Evolutionary conservation across 2,797 vertebrate species (phyloP).

Genomic region (Lacerta agilis): DNA sequence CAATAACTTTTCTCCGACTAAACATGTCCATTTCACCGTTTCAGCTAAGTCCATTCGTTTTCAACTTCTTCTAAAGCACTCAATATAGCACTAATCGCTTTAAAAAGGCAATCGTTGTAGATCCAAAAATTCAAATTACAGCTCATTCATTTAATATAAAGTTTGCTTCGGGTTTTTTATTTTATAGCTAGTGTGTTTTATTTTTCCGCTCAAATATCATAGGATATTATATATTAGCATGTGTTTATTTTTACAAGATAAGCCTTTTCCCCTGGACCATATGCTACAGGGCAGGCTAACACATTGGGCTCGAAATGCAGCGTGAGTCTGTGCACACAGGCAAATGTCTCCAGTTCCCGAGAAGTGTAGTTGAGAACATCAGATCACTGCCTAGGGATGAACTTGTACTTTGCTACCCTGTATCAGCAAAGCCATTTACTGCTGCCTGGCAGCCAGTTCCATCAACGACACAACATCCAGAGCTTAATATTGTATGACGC

Average conservation of each 20-base stretch:
- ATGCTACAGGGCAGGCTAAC: not conserved
- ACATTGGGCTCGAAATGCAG: not conserved
- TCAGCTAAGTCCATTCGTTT: too few relatives aligned
- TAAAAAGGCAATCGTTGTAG: not conserved
- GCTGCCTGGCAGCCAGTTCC: not conserved
- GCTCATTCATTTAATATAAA: slow-evolving; percentile 4
- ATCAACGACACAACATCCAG: slow-evolving; percentile 4
- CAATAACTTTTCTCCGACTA: too few relatives aligned
- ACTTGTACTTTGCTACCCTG: not conserved
- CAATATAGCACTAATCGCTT: not conserved
- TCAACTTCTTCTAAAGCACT: not conserved
- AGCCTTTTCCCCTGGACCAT: slow-evolving; percentile 4
- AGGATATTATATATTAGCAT: slow-evolving; percentile 19
- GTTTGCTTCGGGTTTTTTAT: slow-evolving; percentile 10
- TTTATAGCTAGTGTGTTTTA: not conserved
- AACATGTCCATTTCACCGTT: too few relatives aligned
- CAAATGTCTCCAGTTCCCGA: not conserved
- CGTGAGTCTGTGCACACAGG: not conserved
- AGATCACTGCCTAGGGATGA: not conserved
- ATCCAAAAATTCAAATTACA: not conserved
- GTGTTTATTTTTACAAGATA: slow-evolving; percentile 22
- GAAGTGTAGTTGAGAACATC: not conserved
- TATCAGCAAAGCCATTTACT: not conserved
- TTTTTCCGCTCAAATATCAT: slow-evolving; percentile 9
- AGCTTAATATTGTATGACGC: not conserved